These are phyloP conservation scores for Oryzias javanicus DNA, from an alignment of 2,113 vertebrate genomes.

Conservation along the genomic window DNA sequence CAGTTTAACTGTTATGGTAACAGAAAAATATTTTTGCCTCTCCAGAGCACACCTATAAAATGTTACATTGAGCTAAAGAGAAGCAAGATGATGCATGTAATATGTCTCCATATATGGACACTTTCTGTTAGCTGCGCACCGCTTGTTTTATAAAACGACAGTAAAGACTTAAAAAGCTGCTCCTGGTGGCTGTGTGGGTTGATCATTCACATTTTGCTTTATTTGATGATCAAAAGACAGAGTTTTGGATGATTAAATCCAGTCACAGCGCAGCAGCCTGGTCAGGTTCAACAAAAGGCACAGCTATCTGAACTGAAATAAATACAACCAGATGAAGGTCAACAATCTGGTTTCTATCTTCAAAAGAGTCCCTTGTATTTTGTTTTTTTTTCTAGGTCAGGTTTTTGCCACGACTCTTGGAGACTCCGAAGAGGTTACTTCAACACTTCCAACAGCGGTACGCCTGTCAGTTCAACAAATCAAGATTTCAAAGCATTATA, in stretches of 20 bases:
- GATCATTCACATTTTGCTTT: slow-evolving; percentile 30
- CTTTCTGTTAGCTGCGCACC: slow-evolving; percentile 28
- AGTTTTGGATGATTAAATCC: slow-evolving; percentile 29
- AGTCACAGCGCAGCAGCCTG: slow-evolving; percentile 23
- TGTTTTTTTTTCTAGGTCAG: slow-evolving; percentile 55
- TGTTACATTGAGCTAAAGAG: slow-evolving; percentile 46
- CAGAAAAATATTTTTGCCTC: slow-evolving; percentile 61
- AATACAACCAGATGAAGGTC: background rate
- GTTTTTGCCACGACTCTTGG: slow-evolving; percentile 51
- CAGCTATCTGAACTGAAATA: background rate
- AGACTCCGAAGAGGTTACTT: slow-evolving; percentile 37
- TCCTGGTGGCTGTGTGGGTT: slow-evolving; percentile 23
- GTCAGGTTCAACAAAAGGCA: slow-evolving; percentile 21
- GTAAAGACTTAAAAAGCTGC: slow-evolving; percentile 44
- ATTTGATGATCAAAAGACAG: slow-evolving; percentile 29
- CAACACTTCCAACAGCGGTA: slow-evolving; percentile 59
- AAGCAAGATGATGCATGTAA: slow-evolving; percentile 30
- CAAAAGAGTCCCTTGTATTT: slow-evolving; percentile 18
- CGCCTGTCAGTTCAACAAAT: slow-evolving; percentile 27
- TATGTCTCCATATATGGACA: slow-evolving; percentile 57
- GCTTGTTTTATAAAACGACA: slow-evolving; percentile 47
- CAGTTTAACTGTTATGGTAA: slow-evolving; percentile 60
- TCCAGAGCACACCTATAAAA: slow-evolving; percentile 49
- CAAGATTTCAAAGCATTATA: background rate
- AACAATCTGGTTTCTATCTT: slow-evolving; percentile 10